These are phyloP conservation scores for Microplitis manilae DNA, from an alignment of 2,888 invertebrate species.

Conservation along the genomic window DNA sequence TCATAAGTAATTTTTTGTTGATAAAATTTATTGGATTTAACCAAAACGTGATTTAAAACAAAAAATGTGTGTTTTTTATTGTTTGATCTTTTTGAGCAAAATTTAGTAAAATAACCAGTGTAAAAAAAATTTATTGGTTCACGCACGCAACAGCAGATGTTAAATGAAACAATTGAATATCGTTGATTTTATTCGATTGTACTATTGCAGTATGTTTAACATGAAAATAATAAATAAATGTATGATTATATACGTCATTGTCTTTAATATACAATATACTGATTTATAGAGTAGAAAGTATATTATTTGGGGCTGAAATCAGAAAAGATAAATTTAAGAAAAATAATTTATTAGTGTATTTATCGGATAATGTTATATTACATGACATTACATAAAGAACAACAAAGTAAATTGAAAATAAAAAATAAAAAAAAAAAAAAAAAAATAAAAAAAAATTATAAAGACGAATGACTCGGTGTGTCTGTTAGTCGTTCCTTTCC, in stretches of 20 bases:
- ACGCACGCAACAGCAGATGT: slow-evolving; percentile 10
- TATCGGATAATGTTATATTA: neutral
- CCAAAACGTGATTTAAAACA: neutral
- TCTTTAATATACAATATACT: neutral
- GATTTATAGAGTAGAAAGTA: neutral
- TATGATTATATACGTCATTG: neutral
- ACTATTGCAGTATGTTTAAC: neutral
- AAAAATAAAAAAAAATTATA: neutral
- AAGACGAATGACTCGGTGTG: slow-evolving; percentile 39
- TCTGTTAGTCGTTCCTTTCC: slow-evolving; percentile 21
- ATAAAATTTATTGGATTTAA: too few relatives aligned
- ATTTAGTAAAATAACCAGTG: neutral
- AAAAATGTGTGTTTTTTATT: neutral
- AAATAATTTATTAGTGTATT: neutral
- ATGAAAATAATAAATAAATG: neutral
- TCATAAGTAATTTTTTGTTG: too few relatives aligned
- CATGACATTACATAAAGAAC: neutral
- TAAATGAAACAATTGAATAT: neutral
- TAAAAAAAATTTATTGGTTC: slow-evolving; percentile 8
- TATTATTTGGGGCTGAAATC: neutral
- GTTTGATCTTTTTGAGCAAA: neutral
- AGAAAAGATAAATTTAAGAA: neutral
- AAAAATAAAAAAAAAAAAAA: neutral
- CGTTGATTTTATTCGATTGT: neutral
- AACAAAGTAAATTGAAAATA: neutral